phyloP scores from a whole-genome alignment of 2,888 invertebrate species.

The Blera fallax region DNA sequence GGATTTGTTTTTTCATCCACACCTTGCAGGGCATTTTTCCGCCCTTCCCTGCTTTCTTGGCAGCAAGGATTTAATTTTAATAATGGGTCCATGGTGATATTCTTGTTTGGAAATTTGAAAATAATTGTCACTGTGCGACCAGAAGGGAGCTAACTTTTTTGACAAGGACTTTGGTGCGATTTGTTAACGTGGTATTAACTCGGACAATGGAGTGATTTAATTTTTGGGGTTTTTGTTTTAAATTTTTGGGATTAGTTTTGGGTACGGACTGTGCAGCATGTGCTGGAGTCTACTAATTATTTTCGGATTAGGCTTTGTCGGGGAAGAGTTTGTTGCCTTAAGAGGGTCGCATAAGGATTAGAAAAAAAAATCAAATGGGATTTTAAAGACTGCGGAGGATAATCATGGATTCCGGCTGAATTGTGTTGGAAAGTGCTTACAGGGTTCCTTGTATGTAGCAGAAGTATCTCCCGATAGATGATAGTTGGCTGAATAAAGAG shows the following conservation, averaged over 20 bases:
- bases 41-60: not conserved
- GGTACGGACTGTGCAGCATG: not conserved
- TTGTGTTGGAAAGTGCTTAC: not conserved
- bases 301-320: slow-evolving; percentile 1
- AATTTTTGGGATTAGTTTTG: slow-evolving; percentile 39
- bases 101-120: slow-evolving; percentile 60
- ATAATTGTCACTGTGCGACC: slow-evolving; percentile 42
- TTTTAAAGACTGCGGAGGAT: not conserved
- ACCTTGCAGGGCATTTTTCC: not conserved
- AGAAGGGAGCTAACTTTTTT: slow-evolving; percentile 12
- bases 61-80: slow-evolving; percentile 41
- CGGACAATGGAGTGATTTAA: slow-evolving; percentile 53
- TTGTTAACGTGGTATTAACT: slow-evolving; percentile 58
- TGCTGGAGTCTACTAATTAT: not conserved
- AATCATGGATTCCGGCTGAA: not conserved
- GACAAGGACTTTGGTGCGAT: slow-evolving; percentile 48
- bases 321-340: not conserved
- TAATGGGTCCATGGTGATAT: slow-evolving; percentile 36
- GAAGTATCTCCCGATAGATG: too few species aligned
- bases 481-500: too few species aligned
- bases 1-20: slow-evolving; percentile 20
- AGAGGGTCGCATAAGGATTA: not conserved
- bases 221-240: slow-evolving; percentile 21
- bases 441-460: too few species aligned
- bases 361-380: not conserved